Conservation (phyloP, 1,140 invertebrate genomes). For the Meloidogyne floridensis region DNA sequence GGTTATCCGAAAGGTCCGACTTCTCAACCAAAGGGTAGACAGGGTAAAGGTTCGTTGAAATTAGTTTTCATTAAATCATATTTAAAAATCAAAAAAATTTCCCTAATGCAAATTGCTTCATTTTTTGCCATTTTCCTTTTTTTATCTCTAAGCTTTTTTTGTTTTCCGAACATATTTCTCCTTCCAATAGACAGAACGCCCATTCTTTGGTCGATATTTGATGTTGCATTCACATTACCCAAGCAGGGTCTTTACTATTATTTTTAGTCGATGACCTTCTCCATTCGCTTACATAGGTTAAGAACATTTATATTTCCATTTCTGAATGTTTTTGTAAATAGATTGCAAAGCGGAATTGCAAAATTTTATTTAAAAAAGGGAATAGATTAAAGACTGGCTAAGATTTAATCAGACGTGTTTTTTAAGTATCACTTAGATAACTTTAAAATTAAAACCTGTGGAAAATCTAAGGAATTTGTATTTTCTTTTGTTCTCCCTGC, state of each 20-base stretch:
- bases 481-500: background rate
- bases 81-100: too few relatives aligned
- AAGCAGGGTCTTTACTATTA: background rate
- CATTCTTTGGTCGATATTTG: constrained; percentile 1
- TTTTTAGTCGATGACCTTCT: background rate
- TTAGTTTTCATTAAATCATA: too few relatives aligned
- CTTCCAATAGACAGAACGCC: background rate
- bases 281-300: background rate
- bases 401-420: too few relatives aligned
- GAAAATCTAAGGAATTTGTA: background rate
- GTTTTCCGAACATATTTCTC: background rate
- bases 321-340: background rate
- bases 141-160: background rate
- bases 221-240: background rate
- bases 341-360: background rate
- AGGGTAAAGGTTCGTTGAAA: too few relatives aligned
- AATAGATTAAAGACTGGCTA: too few relatives aligned
- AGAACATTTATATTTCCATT: background rate
- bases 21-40: too few relatives aligned
- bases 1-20: too few relatives aligned
- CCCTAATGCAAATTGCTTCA: too few relatives aligned
- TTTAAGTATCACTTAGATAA: too few relatives aligned
- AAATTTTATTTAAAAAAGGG: background rate
- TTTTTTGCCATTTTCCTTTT: too few relatives aligned
- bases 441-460: too few relatives aligned